A percentile compares a stretch with the other conserved stretches of the same genome.
These are phyloP conservation scores for Hydrochoerus hydrochaeris DNA, from an alignment of 2,113 vertebrate genomes.

Conservation along the genomic window DNA sequence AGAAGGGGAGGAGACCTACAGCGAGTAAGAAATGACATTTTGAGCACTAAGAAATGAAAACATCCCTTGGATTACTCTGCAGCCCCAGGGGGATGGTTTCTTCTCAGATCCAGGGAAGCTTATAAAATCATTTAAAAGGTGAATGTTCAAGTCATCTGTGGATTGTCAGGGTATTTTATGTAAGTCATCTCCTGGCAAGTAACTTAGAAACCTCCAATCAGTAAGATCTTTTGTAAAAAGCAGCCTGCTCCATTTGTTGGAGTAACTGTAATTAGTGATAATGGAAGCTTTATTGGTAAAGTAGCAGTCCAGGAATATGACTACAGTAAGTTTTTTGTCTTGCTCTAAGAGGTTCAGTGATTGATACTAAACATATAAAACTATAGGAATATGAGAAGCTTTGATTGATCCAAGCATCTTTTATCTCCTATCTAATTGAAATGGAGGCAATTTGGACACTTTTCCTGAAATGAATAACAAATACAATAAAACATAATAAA, in stretches of 20 bases:
- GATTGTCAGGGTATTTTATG: background rate
- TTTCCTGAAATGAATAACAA: slow-evolving; percentile 33
- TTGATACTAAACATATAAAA: background rate
- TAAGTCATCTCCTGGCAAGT: slow-evolving; percentile 41
- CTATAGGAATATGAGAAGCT: background rate
- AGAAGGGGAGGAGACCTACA: background rate
- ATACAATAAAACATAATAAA: slow-evolving; percentile 13
- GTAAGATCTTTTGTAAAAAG: slow-evolving; percentile 40
- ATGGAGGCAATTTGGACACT: background rate
- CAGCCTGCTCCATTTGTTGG: background rate
- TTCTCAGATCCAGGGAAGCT: background rate
- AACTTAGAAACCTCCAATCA: slow-evolving; percentile 57
- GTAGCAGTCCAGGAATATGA: background rate
- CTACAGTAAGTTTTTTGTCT: background rate
- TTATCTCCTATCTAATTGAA: slow-evolving; percentile 15
- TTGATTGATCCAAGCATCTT: background rate
- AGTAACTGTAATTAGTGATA: slow-evolving; percentile 27
- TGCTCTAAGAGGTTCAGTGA: background rate
- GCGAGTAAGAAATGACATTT: background rate
- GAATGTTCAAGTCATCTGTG: background rate
- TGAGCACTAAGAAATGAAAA: slow-evolving; percentile 35
- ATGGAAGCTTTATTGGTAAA: slow-evolving; percentile 48
- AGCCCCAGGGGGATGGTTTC: too few species aligned
- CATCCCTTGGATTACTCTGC: background rate
- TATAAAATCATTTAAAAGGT: slow-evolving; percentile 38